Evolutionary conservation across 2,888 invertebrate species (phyloP).

Genomic region (Pteria penguin): DNA sequence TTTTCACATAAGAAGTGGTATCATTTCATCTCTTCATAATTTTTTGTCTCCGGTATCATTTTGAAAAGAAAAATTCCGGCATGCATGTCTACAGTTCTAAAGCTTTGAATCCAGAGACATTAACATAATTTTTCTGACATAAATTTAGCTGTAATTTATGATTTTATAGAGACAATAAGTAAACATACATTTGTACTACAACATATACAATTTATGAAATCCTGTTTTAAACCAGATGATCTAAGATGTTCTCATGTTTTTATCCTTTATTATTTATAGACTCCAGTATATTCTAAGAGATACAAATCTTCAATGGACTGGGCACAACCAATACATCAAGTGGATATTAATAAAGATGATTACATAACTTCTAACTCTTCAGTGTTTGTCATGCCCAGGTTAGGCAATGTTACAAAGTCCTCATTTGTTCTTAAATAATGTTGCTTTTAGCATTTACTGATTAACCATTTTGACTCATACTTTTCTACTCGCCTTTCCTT

Average conservation of each 20-base stretch:
- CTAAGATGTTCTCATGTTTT: not conserved
- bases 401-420: no score
- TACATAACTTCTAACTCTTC: constrained; percentile 41
- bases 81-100: no score
- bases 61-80: no score
- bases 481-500: no score
- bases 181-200: not conserved
- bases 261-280: constrained; percentile 34
- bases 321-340: constrained; percentile 56
- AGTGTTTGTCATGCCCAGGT: constrained; percentile 62
- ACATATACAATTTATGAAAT: not conserved
- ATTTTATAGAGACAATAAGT: not conserved
- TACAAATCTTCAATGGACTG: constrained; percentile 60
- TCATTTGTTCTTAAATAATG: no score
- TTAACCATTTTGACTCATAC: no score
- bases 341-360: constrained; percentile 49
- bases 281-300: constrained; percentile 52
- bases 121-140: no score
- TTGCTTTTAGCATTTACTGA: no score
- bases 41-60: no score
- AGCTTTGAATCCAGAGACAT: no score
- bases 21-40: no score
- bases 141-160: not conserved
- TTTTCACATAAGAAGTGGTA: no score
- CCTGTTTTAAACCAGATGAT: not conserved